Evolutionary conservation across 2,888 invertebrate species (phyloP).

Genomic region (Agrotis puta): DNA sequence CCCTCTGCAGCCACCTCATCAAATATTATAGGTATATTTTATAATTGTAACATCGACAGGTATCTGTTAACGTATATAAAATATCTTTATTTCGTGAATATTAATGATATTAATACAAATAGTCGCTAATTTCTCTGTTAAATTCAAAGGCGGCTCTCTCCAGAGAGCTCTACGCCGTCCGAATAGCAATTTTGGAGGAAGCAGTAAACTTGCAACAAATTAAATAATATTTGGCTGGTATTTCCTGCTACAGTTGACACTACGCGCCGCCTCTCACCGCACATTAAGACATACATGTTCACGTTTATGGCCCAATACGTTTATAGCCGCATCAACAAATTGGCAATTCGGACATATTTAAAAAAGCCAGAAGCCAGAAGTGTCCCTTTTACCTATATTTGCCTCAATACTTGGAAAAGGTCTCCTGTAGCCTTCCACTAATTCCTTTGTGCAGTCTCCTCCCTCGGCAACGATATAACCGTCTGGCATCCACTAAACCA

Average conservation of each 20-base stretch:
- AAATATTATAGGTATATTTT: conserved; percentile 20
- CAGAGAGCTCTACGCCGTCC: background rate
- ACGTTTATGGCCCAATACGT: conserved; percentile 35
- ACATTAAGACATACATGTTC: conserved; percentile 15
- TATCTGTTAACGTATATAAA: conserved; percentile 23
- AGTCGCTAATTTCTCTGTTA: background rate
- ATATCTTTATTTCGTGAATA: conserved; percentile 43
- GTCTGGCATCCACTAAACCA: background rate
- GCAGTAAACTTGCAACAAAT: conserved; percentile 38
- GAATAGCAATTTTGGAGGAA: conserved; percentile 3
- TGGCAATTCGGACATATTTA: conserved; percentile 7
- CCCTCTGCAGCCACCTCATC: background rate
- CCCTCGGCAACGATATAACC: background rate
- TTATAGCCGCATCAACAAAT: conserved; percentile 45
- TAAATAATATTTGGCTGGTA: conserved; percentile 26
- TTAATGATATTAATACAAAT: conserved; percentile 24
- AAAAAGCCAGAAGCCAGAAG: no score
- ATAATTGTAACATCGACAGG: conserved; percentile 3
- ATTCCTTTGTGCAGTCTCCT: background rate
- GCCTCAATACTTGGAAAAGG: no score
- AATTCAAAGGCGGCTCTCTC: background rate
- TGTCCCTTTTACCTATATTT: no score
- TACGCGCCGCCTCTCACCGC: background rate
- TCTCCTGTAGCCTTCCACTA: no score
- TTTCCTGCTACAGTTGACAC: background rate